Evolutionary conservation across 2,888 invertebrate species (phyloP), one percentile per base, ranked within the genome.

Genomic region (Lacanobia wlatinum): DNA sequence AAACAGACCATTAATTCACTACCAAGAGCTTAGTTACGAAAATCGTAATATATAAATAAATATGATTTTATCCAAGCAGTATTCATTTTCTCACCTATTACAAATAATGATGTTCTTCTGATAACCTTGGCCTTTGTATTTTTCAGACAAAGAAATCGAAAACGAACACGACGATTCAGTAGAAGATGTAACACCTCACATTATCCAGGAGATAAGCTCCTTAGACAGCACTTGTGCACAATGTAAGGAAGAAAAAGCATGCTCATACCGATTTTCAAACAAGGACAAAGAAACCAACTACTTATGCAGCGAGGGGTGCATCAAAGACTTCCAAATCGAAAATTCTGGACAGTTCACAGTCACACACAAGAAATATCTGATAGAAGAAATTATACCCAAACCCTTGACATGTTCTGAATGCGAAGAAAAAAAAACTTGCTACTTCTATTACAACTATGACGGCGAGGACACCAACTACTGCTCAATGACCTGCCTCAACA

Each of bases 401-500:
- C 43, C 75, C 0, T 71, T 92, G 76, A 92, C 83, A 46, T 96
- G 90, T 89, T 96, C 91, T 0, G 96, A 96, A 80, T 96, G 96
- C 78, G 95, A 95, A 82, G 95, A 95, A 82, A 89, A 85, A 66
- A 96, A 96, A 89, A 81, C 67, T 0, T 96, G 96, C 82, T 96
- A 93, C 74, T 96, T 96, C 81, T 95, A 94, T 83, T 95, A 95
- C 79, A 94, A 96, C 71, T 95, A 89, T 74, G 96, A 94, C 55
- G 96, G 94, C 1, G 94, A 94, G 70, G 94, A 96, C 70, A 96
- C 93, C 0, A 93, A 96, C 73, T 97, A 96, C 84, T 93, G 97
- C 68, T 97, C 97, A 63, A 89, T 96, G 46, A 90, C 90, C 7
- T 97, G 97, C 77, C 93, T 97, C 21, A 92, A 96, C 81, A 94